These are phyloP conservation scores for Ypsolopha scabrella DNA, from an alignment of 2,888 invertebrate species.

Conservation along the genomic window DNA sequence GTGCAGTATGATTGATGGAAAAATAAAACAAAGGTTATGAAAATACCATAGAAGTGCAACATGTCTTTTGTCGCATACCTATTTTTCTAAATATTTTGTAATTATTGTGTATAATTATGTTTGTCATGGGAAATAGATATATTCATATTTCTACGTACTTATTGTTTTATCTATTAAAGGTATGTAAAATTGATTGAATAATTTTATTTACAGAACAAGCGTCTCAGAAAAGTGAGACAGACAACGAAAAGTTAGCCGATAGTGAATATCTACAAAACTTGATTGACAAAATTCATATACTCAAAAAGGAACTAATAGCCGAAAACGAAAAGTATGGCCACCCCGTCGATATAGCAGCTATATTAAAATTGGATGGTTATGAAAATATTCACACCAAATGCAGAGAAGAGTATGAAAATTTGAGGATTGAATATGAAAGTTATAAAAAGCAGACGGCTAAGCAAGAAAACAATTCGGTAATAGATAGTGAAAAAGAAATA, in stretches of 20 bases:
- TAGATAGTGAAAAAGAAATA: conserved; percentile 32
- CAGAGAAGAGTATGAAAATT: conserved; percentile 72
- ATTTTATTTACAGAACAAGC: conserved; percentile 23
- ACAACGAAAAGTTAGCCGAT: conserved; percentile 52
- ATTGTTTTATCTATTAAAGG: not conserved
- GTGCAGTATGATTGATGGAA: too few relatives aligned
- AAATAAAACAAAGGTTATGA: too few relatives aligned
- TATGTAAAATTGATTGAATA: conserved; percentile 10
- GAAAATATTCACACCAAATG: conserved; percentile 68
- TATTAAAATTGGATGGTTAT: conserved; percentile 56
- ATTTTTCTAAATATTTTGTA: too few relatives aligned
- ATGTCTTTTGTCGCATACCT: too few relatives aligned
- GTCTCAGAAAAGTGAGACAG: conserved; percentile 47
- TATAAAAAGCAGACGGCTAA: conserved; percentile 60
- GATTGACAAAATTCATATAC: conserved; percentile 73
- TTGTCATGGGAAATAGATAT: too few relatives aligned
- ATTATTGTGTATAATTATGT: too few relatives aligned
- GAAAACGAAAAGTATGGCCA: conserved; percentile 72
- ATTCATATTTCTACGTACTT: too few relatives aligned
- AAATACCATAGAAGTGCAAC: too few relatives aligned
- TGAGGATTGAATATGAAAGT: conserved; percentile 76
- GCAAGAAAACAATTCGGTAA: conserved; percentile 27
- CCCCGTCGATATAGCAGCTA: conserved; percentile 70
- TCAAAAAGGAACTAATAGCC: conserved; percentile 71
- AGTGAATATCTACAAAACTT: conserved; percentile 67